Base-by-base conservation (phyloP, 2,113 vertebrate genomes). In the Furnarius figulus region DNA sequence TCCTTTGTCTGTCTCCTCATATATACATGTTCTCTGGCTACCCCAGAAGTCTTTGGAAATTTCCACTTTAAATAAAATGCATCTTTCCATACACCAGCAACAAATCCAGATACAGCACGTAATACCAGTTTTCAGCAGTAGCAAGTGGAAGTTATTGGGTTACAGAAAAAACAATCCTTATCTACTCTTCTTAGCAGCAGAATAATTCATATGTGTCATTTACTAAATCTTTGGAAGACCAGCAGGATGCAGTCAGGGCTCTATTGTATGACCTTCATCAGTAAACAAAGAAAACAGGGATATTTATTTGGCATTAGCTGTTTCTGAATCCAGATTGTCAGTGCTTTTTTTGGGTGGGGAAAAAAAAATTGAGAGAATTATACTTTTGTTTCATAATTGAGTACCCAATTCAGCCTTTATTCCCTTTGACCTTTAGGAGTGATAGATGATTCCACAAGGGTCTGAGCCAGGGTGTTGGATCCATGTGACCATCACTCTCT, bases 141-240 rank as follows among this genome's bases (percentile, higher is more conserved):
- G 31, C 18, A 88, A 70, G 14, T 87, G 7, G 15, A 55, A 91
- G 49, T 96, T 87, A 89, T 89, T 89, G 50, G n/a, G 49, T 79
- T 89, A 49, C 87, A 19, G 66, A 82, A 89, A 90, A 68, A 9
- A 23, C 42, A 85, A 28, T 42, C 28, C 33, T 95, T 94, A 94
- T 92, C 93, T 91, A 65, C 49, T 56, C 17, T 75, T 74, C 44
- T 65, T 80, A 73, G 72, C 27, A 83, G 78, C 9, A 31, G 50
- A 95, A 93, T 89, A 93, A 93, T 94, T 94, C 75, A 58, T 93
- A 79, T 39, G 8, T 89, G 87, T 79, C 66, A 62, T 82, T 94
- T 96, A 58, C 21, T 82, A 70, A 82, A 66, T 73, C 71, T 87
- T 58, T 42, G 49, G 53, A 79, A 76, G 78, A 82, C 74, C 49